phyloP scores from a whole-genome alignment of 2,113 vertebrate species.

The Oryzias javanicus region DNA sequence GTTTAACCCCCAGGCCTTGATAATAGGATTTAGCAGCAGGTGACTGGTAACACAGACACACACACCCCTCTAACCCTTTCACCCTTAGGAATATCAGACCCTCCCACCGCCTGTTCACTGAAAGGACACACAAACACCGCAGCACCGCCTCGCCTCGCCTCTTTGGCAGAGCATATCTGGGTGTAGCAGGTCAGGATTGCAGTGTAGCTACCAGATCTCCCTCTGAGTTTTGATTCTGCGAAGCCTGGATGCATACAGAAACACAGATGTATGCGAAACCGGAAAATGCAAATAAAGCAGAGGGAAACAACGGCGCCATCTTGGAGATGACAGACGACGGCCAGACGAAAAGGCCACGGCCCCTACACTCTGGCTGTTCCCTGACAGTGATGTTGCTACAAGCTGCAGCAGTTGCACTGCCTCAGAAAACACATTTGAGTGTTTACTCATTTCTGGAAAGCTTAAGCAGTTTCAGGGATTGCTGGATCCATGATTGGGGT shows the following conservation, averaged over 20 bases:
- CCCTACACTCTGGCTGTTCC: constrained; percentile 44
- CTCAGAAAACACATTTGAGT: constrained; percentile 21
- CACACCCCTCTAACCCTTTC: constrained; percentile 72
- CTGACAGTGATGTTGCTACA: constrained; percentile 48
- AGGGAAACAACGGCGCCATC: constrained; percentile 56
- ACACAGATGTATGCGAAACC: constrained; percentile 56
- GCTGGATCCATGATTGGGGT: neutral
- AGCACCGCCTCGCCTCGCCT: constrained; percentile 49
- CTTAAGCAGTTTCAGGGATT: neutral
- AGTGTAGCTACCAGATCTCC: constrained; percentile 42
- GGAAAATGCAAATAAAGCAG: constrained; percentile 59
- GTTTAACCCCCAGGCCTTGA: constrained; percentile 77
- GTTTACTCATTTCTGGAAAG: constrained; percentile 2
- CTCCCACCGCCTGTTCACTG: constrained; percentile 61
- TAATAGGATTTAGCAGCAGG: constrained; percentile 79
- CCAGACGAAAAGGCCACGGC: constrained; percentile 68
- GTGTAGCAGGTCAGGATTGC: constrained; percentile 20
- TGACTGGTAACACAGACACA: constrained; percentile 76
- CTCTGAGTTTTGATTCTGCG: constrained; percentile 51
- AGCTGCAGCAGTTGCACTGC: constrained; percentile 24
- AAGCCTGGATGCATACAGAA: constrained; percentile 48
- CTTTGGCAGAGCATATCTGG: constrained; percentile 37
- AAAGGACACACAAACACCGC: constrained; percentile 40
- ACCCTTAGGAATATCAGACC: constrained; percentile 67
- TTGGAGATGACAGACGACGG: constrained; percentile 63